Evolutionary conservation across 2,113 vertebrate species (phyloP), one percentile per base, ranked within the genome.

Genomic region (Todiramphus chloris): DNA sequence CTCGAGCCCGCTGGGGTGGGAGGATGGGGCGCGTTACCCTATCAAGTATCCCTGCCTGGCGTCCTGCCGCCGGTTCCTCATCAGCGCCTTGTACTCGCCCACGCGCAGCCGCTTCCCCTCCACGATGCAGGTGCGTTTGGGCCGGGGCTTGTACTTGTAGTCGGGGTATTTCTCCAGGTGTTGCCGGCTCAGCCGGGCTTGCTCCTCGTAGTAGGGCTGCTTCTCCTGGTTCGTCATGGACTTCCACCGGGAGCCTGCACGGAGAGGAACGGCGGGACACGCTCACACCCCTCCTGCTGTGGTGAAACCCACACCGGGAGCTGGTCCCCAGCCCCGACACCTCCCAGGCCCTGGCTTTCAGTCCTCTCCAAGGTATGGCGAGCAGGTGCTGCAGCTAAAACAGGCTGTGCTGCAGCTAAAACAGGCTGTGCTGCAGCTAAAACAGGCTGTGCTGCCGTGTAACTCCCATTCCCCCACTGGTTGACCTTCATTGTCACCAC

Each of bases 21-120:
- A 18, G 43, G 33, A 37, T 39, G 53, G 92, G 64, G 27, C 50
- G 19, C n/a, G 95, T 97, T 98, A 99, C 99, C 99, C 98, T 79
- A 98, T 97, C 21, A 98, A 48, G 95, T 98, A 99, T 69, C 98
- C 98, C 97, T 97, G 99, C 96, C 98, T 98, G 97, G 98, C 98
- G 11, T 99, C 99, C 98, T 99, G 99, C 43, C 99, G 97, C 43
- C 99, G 98, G 83, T 98, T 99, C 98, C 99, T 98, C 99, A 99
- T 99, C 98, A 99, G 98, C 55, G 99, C 99, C 95, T 99, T 99
- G 98, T 99, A 99, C 97, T 99, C 99, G n/a, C 99, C 99, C 70
- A 99, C 99, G 2, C 99, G 97, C 66, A 99, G 98, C 79, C 99
- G 91, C 76, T 99, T 98, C 9, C 99, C 99, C 97, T 99, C 99